Evolutionary conservation across 2,113 vertebrate genomes (phyloP).

Genomic region (Eclectus roratus): DNA sequence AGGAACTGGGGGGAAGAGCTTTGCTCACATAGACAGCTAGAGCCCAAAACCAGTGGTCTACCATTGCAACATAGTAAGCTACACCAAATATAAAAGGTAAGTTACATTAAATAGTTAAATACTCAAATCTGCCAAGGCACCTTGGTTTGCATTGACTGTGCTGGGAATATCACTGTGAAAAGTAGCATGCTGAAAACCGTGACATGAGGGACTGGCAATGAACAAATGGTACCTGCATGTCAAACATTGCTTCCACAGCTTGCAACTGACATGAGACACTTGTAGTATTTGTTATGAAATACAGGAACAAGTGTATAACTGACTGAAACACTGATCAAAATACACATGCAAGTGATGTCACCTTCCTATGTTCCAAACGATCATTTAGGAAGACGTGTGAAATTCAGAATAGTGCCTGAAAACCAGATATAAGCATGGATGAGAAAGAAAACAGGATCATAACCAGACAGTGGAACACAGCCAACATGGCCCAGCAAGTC

Average conservation of each 20-base stretch:
- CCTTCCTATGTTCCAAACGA: neutral
- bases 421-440: neutral
- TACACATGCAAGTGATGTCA: neutral
- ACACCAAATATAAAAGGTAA: neutral
- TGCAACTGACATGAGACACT: neutral
- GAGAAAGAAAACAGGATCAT: neutral
- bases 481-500: neutral
- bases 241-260: neutral
- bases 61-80: neutral
- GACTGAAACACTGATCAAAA: neutral
- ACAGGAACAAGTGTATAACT: neutral
- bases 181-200: neutral
- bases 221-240: neutral
- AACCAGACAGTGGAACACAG: neutral
- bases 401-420: neutral
- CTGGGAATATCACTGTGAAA: neutral
- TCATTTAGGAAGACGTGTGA: neutral
- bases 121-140: rapidly evolving
- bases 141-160: neutral
- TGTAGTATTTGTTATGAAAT: neutral
- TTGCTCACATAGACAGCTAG: neutral
- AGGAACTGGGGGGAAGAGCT: neutral
- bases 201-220: neutral
- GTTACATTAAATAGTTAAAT: neutral
- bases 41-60: neutral